phyloP scores from a whole-genome alignment of 1,140 invertebrate genomes.

The Gerris buenoi region DNA sequence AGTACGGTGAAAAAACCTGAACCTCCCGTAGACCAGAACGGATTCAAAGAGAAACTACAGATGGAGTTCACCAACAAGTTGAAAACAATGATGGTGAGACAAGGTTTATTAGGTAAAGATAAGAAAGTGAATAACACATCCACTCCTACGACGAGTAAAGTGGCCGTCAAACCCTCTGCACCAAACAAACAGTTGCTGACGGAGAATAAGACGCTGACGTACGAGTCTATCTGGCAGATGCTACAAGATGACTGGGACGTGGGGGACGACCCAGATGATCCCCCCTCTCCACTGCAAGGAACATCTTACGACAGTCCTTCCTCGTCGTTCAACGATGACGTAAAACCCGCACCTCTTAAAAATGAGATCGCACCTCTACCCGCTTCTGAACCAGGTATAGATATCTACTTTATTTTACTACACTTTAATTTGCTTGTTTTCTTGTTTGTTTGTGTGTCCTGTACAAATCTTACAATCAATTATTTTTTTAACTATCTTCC shows the following conservation, averaged over 20 bases:
- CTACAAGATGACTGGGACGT: slow-evolving; percentile 14
- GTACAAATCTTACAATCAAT: no score
- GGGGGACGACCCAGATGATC: slow-evolving; percentile 3
- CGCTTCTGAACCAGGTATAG: neutral
- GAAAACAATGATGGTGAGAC: slow-evolving; percentile 2
- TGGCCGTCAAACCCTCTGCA: no score
- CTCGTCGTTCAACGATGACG: neutral
- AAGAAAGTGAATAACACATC: no score
- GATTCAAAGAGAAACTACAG: slow-evolving; percentile 14
- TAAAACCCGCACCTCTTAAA: neutral
- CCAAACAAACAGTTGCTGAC: neutral
- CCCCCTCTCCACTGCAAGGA: no score
- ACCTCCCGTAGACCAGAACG: slow-evolving; percentile 15
- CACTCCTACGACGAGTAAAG: no score
- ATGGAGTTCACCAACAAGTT: slow-evolving; percentile 13
- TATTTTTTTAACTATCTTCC: no score
- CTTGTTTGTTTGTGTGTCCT: no score
- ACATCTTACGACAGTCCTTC: no score
- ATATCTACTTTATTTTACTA: neutral
- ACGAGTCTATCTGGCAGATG: slow-evolving; percentile 12
- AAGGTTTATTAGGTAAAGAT: neutral
- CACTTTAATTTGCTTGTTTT: no score
- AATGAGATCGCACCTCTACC: neutral
- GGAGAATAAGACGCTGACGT: neutral
- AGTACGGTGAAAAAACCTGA: slow-evolving; percentile 7